Evolutionary conservation across 1,140 invertebrate species (phyloP), one percentile per base, ranked within the genome.

Genomic region (Micrasema minimum): DNA sequence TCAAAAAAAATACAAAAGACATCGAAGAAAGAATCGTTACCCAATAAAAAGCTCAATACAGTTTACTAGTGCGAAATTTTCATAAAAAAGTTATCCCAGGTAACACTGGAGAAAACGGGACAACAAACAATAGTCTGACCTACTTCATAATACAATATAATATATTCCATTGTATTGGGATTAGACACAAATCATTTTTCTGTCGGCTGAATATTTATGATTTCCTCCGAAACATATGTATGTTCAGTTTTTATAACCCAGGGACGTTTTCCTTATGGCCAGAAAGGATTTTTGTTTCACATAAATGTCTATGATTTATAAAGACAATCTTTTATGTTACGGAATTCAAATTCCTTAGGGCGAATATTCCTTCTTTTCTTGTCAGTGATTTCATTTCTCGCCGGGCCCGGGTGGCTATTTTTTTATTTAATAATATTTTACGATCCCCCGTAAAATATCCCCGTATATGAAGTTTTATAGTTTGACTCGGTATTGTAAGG

Each of bases 351-450:
- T 64, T 64, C 59, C 59, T 46, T 14, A 9, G 59, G 59, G 59
- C 35, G 59, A 46, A 45, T 64, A 46, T 64, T 46, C 43, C 43
- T 64, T 26, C 59, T 64, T 59, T 64, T 64, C 59, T 31, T 46
- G 59, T 64, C 59, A 23, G 59, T 64, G 43, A 45, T 64, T 64
- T 64, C 59, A 64, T 64, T 64, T 64, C 26, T 61, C 57, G 23
- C 38, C 41, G 41, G 43, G 26, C 26, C 26, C 22, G 14, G 11
- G 59, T 22, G 7, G 59, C 18, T 22, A 23, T 45, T 46, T 64
- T 62, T 64, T 64, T 64, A 64, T 64, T 64, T 64, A 64, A 64
- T 64, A 64, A 46, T 64, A 64, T 64, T 64, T 64, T 64, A 64
- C 43, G 59, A 64, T 31, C 41, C 43, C 14, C 26, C 45, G 59